These are phyloP conservation scores for Heterochromis multidens DNA, from an alignment of 2,113 vertebrate species.

Conservation along the genomic window DNA sequence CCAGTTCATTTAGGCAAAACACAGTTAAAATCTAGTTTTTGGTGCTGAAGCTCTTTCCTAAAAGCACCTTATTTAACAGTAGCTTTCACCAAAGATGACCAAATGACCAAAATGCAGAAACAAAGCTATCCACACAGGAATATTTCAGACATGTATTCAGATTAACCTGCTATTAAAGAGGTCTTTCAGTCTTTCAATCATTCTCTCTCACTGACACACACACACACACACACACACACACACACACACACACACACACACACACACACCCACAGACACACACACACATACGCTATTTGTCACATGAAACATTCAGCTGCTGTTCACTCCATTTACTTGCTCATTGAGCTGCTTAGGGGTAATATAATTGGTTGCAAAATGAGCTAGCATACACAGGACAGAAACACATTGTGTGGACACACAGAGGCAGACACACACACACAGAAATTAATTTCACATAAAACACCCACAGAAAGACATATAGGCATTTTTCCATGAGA, in stretches of 20 bases:
- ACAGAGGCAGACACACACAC: neutral
- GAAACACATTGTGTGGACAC: neutral
- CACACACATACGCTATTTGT: constrained; percentile 19
- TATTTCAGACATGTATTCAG: neutral
- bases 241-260: no score
- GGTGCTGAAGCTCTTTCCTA: neutral
- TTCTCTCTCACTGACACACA: neutral
- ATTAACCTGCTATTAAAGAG: neutral
- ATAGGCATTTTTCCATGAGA: neutral
- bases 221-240: neutral
- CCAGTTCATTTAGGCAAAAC: neutral
- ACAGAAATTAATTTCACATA: neutral
- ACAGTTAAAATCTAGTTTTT: neutral
- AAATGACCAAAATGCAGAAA: neutral
- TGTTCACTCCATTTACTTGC: constrained; percentile 56
- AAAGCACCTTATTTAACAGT: neutral
- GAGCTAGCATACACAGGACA: constrained; percentile 24
- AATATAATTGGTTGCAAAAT: constrained; percentile 57
- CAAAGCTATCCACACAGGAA: neutral
- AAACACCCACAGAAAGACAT: constrained; percentile 5
- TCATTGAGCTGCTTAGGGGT: constrained; percentile 49
- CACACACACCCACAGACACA: neutral
- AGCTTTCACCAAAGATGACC: neutral
- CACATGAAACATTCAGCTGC: constrained; percentile 44
- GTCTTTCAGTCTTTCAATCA: neutral